Base-by-base conservation (phyloP, 2,113 vertebrate genomes). In the Drymodes brunneopygia region DNA sequence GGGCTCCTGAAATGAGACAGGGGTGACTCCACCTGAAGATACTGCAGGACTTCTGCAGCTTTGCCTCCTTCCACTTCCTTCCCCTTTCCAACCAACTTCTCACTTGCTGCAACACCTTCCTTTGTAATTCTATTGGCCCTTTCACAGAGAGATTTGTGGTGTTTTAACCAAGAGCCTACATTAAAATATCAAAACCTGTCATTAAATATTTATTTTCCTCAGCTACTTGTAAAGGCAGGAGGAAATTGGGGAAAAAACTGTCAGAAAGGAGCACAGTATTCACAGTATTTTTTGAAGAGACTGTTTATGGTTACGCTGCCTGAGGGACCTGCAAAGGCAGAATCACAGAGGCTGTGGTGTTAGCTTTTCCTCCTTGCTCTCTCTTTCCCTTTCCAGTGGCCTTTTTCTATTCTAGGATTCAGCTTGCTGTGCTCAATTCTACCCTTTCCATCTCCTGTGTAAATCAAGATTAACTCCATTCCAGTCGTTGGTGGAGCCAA, bases 191-290 rank as follows among this genome's bases (percentile, higher is more conserved):
- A 95, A 96, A 96, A 93, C 89, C 74, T 47, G 45, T 85, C 88
- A 95, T 97, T 94, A 97, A 96, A 96, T 97, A 97, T 97, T 97
- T 94, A 96, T 93, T 91, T 94, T 95, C 78, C 89, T 90, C 92
- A 90, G 77, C 65, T 94, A 69, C 88, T 96, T 94, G 88, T 91
- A 87, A 96, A 94, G 75, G 64, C 69, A 72, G 77, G 83, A 92
- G 45, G 70, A 94, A 85, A 88, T 9, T 21, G 85, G 86, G 67
- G 15, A 5, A 33, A 56, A 92, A 95, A 24, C 75, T 94, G 94
- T 88, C 95, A 95, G 92, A 94, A 95, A 95, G 65, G 33, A 93
- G 61, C 56, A 62, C 51, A 82, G 91, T 51, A 72, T 42, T 95
- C 92, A 72, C 51, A 45, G 44, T 45, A 79, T 69, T 75, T 96